Evolutionary conservation across 2,888 invertebrate species (phyloP).

Genomic region (Orchestes rusci): DNA sequence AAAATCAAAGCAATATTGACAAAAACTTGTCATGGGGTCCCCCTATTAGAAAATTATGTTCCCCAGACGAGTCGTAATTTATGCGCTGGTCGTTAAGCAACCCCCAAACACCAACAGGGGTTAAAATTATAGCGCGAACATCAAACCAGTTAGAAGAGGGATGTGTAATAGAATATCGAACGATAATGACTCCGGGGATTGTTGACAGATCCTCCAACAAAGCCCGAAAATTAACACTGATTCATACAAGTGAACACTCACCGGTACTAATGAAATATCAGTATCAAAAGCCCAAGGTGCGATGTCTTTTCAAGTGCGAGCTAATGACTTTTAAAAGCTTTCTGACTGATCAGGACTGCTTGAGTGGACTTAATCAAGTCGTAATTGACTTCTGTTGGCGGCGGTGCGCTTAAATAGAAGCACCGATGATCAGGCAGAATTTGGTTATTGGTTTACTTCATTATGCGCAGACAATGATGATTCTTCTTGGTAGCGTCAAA

Average conservation of each 20-base stretch:
- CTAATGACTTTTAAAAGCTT: constrained; percentile 27
- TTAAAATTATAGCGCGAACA: constrained; percentile 33
- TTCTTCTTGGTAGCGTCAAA: constrained; percentile 24
- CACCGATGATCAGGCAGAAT: constrained; percentile 21
- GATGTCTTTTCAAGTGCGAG: constrained; percentile 22
- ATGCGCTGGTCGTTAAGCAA: constrained; percentile 33
- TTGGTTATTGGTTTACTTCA: constrained; percentile 25
- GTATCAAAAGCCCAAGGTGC: constrained; percentile 2
- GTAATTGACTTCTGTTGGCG: constrained; percentile 26
- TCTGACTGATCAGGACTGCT: constrained; percentile 24
- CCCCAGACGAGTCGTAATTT: constrained; percentile 35
- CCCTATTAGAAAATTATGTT: constrained; percentile 38
- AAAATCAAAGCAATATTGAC: constrained; percentile 32
- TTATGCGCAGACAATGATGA: constrained; percentile 23
- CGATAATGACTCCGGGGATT: no score
- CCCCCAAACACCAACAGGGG: constrained; percentile 32
- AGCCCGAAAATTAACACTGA: background rate
- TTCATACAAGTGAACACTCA: background rate
- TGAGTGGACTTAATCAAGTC: constrained; percentile 24
- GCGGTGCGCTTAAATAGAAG: constrained; percentile 23
- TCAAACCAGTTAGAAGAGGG: constrained; percentile 26
- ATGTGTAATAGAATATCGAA: no score
- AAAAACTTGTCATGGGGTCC: constrained; percentile 36
- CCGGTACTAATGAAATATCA: background rate
- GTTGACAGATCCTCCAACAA: no score